Percentiles rank a stretch among this genome's conserved stretches.
phyloP scores from a whole-genome alignment of 2,797 vertebrate genomes.

The Serranus cabrilla region DNA sequence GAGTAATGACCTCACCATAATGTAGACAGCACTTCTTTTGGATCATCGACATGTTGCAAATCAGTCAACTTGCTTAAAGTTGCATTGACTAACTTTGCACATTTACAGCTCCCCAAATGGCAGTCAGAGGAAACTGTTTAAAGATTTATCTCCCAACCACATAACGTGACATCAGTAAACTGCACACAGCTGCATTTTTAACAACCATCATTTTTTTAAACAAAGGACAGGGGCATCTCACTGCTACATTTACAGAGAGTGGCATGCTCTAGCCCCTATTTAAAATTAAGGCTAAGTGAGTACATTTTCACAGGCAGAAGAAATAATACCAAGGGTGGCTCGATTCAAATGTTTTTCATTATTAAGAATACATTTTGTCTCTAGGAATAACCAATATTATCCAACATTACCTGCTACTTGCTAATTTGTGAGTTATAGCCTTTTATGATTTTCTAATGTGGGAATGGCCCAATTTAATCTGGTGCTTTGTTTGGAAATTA shows the following conservation, averaged over 20 bases:
- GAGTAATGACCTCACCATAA: conserved; percentile 44
- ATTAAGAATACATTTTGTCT: conserved; percentile 22
- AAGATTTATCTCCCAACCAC: neutral
- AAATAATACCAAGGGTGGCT: neutral
- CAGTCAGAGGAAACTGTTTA: conserved; percentile 3
- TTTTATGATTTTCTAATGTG: conserved; percentile 20
- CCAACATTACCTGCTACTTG: conserved; percentile 8
- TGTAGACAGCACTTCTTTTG: conserved; percentile 19
- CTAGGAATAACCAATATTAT: conserved; percentile 8
- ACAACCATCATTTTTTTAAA: neutral
- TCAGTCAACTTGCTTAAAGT: conserved; percentile 18
- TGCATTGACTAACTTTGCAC: conserved; percentile 13
- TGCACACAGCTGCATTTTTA: neutral
- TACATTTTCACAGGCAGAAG: conserved; percentile 1
- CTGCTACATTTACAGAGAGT: neutral
- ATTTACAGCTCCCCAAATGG: neutral
- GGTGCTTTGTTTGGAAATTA: conserved; percentile 6
- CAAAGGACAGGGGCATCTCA: neutral
- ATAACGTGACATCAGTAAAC: neutral
- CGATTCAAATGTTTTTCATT: conserved; percentile 20
- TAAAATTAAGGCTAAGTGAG: conserved; percentile 3
- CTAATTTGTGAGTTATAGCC: conserved; percentile 20
- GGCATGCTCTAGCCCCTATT: neutral
- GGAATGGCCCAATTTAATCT: conserved; percentile 7
- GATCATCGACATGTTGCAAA: conserved; percentile 5